Evolutionary conservation across 2,113 vertebrate species (phyloP), one percentile per base, ranked within the genome.

Genomic region (Grus americana): DNA sequence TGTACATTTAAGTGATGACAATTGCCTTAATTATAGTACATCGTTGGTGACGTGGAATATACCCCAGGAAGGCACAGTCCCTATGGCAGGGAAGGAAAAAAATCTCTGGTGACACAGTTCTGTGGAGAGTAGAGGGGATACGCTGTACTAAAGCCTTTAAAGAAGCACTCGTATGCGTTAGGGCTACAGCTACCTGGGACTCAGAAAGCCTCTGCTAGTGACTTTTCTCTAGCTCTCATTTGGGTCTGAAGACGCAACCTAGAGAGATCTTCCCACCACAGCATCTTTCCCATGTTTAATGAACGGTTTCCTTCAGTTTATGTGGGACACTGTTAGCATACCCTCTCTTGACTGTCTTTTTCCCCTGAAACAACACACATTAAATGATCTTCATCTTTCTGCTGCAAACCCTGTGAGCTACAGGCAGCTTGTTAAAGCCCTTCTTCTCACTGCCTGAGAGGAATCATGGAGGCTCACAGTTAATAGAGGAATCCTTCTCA

Each of bases 291-390:
- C 46, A 12, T 23, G 55, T 82, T 83, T 86, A 76, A 62, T 11
- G 32, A 97, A 57, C 46, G 83, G 30, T 34, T 95, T 86, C 65
- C 62, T 95, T 94, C 79, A 95, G 87, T 88, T 97, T 68, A 30
- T 14, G 42, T 16, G 49, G 27, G 68, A 76, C 34, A 54, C 36
- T 79, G 29, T 67, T 65, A 92, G 40, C 59, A 73, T 11, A 59
- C 54, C n/a, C 40, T 81, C 54, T 86, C 72, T 90, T 6, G 6
- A 27, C 36, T 79, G 42, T 30, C 54, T 73, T 68, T 78, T 54
- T 46, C 2, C 3, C n/a, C 26, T 15, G 6, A 49, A 88, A 85
- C 36, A 74, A 49, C 80, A 94, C 73, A 88, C 5, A 11, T 36
- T 80, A 93, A 94, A 92, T 42, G 20, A 88, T 73, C 67, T 82